These are phyloP conservation scores for Hypselothyrea guttata DNA, from an alignment of 2,888 invertebrate genomes.

Conservation along the genomic window DNA sequence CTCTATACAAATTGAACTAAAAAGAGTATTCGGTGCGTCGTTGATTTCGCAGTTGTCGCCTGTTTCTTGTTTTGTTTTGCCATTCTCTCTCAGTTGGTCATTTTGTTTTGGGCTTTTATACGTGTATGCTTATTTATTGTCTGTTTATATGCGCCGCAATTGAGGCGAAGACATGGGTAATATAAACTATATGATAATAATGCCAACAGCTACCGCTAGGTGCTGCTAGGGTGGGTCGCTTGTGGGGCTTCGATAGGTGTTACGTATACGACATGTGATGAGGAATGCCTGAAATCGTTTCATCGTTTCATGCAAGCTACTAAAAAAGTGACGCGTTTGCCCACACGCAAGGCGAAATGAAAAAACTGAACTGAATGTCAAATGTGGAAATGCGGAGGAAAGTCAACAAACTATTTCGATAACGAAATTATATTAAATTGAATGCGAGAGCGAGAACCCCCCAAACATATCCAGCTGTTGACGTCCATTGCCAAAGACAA, in stretches of 20 bases:
- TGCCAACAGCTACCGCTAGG: slow-evolving; percentile 3
- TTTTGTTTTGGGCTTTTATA: slow-evolving; percentile 45
- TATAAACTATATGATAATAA: slow-evolving; percentile 34
- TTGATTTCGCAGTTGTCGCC: not conserved
- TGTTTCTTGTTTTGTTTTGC: slow-evolving; percentile 1
- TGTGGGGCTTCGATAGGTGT: slow-evolving; percentile 46
- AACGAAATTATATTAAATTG: slow-evolving; percentile 61
- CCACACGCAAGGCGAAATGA: slow-evolving; percentile 45
- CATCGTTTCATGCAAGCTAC: slow-evolving; percentile 6
- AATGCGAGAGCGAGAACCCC: slow-evolving; percentile 24
- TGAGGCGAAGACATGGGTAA: slow-evolving; percentile 42
- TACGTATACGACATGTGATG: slow-evolving; percentile 43
- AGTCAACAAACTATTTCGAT: slow-evolving; percentile 64
- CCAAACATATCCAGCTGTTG: slow-evolving; percentile 70
- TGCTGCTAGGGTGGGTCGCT: slow-evolving; percentile 22
- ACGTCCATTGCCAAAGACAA: slow-evolving; percentile 54
- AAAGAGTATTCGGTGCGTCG: not conserved
- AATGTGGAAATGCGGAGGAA: slow-evolving; percentile 51
- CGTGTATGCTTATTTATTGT: slow-evolving; percentile 48
- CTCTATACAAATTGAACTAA: not conserved
- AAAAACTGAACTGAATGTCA: slow-evolving; percentile 41
- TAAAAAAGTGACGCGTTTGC: slow-evolving; percentile 43
- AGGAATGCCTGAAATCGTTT: slow-evolving; percentile 25
- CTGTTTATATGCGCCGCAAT: slow-evolving; percentile 54
- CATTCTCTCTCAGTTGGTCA: slow-evolving; percentile 28